Percentiles rank a stretch among this genome's conserved stretches.
Conservation (phyloP, 2,888 invertebrate genomes). For the Drosophila aldrichi region DNA sequence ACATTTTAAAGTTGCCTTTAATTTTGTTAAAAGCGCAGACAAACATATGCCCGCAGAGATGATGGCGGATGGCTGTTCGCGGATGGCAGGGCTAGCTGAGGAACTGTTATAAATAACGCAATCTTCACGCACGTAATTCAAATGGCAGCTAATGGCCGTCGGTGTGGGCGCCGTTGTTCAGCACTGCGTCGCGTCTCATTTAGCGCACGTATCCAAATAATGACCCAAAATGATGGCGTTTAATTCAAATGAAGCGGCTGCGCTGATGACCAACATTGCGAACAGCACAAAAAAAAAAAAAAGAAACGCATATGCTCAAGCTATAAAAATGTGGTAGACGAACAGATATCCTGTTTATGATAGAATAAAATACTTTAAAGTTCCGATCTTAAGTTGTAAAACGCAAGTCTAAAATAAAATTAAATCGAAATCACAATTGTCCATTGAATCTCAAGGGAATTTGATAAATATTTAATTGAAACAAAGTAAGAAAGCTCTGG, state of each 20-base stretch:
- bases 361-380: too few relatives aligned
- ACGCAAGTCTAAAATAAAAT: too few relatives aligned
- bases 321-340: not conserved
- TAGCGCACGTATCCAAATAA: constrained; percentile 82
- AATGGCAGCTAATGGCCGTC: constrained; percentile 68
- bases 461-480: too few relatives aligned
- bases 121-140: constrained; percentile 82
- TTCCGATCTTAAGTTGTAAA: too few relatives aligned
- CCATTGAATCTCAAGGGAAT: too few relatives aligned
- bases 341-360: constrained; percentile 6
- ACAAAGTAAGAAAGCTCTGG: too few relatives aligned
- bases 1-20: constrained; percentile 71
- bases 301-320: constrained; percentile 2
- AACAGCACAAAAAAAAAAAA: constrained; percentile 20
- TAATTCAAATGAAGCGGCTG: constrained; percentile 70
- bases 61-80: not conserved
- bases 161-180: constrained; percentile 3
- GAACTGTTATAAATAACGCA: constrained; percentile 76
- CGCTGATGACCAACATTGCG: constrained; percentile 65
- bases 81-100: not conserved
- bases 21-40: constrained; percentile 62
- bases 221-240: constrained; percentile 82
- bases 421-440: too few relatives aligned
- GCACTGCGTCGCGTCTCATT: constrained; percentile 75
- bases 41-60: constrained; percentile 44